A percentile compares a stretch with the other conserved stretches of the same genome.
phyloP scores from a whole-genome alignment of 2,797 vertebrate genomes.

The Anabas testudineus region DNA sequence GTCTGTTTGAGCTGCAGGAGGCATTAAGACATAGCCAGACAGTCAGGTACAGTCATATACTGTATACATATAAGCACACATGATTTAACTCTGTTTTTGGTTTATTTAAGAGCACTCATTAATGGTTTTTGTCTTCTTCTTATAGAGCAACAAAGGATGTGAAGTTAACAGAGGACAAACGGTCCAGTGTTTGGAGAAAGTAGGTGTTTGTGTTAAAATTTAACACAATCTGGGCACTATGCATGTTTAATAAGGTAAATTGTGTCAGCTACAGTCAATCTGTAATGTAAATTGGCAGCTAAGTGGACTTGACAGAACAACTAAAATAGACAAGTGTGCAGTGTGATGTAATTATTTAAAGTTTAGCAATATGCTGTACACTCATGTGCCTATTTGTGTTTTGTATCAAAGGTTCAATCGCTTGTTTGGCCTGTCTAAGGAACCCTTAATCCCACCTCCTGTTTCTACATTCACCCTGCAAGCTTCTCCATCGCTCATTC shows the following conservation, averaged over 20 bases:
- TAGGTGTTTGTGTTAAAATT: conserved; percentile 59
- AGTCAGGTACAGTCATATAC: conserved; percentile 67
- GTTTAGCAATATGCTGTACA: background rate
- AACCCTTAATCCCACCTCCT: conserved; percentile 72
- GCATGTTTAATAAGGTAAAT: background rate
- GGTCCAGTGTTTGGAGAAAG: conserved; percentile 83
- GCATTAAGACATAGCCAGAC: conserved; percentile 79
- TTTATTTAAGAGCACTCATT: background rate
- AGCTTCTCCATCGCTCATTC: conserved; percentile 50
- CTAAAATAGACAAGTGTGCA: background rate
- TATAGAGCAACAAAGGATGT: conserved; percentile 80
- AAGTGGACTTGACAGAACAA: background rate
- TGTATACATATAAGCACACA: background rate
- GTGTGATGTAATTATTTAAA: background rate
- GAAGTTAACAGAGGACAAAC: conserved; percentile 74
- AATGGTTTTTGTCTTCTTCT: conserved; percentile 4
- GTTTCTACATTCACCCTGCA: conserved; percentile 46
- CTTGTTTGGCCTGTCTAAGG: conserved; percentile 82
- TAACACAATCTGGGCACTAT: background rate
- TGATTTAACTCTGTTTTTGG: background rate
- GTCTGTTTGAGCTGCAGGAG: conserved; percentile 89
- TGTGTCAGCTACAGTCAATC: background rate
- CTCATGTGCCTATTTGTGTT: background rate
- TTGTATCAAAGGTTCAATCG: conserved; percentile 82
- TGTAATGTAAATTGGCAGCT: background rate